Conservation (phyloP, 2,797 vertebrate genomes). For the Phylloscopus collybita region DNA sequence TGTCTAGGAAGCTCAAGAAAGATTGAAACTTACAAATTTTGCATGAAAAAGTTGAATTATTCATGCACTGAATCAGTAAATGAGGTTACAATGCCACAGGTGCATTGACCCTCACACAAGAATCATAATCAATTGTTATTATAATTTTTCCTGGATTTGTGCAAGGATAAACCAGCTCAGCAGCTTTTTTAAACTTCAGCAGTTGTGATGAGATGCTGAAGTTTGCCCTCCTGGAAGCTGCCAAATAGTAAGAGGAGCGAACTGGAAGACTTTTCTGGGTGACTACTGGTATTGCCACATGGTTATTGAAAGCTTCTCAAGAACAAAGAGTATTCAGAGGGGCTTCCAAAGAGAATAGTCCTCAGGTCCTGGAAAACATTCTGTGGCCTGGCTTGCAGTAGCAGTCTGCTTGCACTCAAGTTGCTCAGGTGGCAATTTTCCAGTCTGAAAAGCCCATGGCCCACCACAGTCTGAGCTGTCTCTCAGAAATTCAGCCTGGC, state of each 20-base stretch:
- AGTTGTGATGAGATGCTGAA: not conserved
- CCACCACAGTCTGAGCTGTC: not conserved
- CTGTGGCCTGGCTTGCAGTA: not conserved
- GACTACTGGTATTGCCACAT: not conserved
- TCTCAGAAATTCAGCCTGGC: not conserved
- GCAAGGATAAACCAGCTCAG: not conserved
- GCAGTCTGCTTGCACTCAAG: not conserved
- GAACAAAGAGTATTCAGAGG: not conserved
- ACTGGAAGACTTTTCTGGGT: not conserved
- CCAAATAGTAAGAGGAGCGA: not conserved
- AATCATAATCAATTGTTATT: not conserved
- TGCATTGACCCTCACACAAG: not conserved
- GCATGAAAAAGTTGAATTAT: constrained; percentile 27
- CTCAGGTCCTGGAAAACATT: not conserved
- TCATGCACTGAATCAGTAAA: constrained; percentile 33
- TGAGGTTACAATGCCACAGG: not conserved
- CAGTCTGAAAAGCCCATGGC: not conserved
- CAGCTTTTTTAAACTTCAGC: not conserved
- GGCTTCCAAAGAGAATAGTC: not conserved
- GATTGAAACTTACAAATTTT: not conserved
- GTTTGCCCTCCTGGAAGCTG: not conserved
- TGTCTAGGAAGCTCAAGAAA: not conserved
- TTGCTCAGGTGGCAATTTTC: not conserved
- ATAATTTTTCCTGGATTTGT: constrained; percentile 4
- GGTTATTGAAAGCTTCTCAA: not conserved